phyloP scores from a whole-genome alignment of 1,140 invertebrate genomes.

The Hylaeus volcanicus region DNA sequence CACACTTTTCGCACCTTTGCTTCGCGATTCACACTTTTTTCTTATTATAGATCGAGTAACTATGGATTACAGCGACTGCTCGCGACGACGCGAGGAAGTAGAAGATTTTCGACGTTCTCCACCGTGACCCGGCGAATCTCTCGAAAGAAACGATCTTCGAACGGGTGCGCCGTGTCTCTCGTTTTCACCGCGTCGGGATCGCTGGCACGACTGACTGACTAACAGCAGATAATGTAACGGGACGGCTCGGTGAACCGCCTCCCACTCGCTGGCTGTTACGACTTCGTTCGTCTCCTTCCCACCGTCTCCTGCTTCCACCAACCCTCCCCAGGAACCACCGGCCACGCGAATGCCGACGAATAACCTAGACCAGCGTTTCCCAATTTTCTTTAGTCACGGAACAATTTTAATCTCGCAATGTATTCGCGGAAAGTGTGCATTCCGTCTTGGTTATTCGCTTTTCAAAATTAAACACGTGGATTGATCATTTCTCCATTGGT shows the following conservation, averaged over 20 bases:
- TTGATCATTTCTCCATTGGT: no score
- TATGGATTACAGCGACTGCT: no score
- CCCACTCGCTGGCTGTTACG: slow-evolving; percentile 63
- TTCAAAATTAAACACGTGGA: no score
- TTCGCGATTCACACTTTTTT: no score
- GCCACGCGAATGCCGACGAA: background rate
- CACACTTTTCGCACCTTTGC: slow-evolving; percentile 9
- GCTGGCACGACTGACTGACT: slow-evolving; percentile 74
- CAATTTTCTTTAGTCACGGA: no score
- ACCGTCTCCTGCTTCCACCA: slow-evolving; percentile 28
- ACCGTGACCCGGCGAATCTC: background rate
- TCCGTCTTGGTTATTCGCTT: no score
- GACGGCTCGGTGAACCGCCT: slow-evolving; percentile 68
- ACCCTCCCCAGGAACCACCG: background rate
- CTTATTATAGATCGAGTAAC: no score
- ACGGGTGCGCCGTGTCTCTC: slow-evolving; percentile 1
- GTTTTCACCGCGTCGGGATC: slow-evolving; percentile 60
- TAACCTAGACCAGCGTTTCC: background rate
- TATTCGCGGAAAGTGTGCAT: no score
- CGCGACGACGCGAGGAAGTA: no score
- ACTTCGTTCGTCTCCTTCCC: slow-evolving; percentile 46
- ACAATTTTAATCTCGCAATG: no score
- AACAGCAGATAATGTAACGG: slow-evolving; percentile 77
- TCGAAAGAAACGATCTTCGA: background rate
- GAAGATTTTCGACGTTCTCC: no score